Base-by-base conservation (phyloP, 2,113 vertebrate genomes). In the Oxyura jamaicensis region DNA sequence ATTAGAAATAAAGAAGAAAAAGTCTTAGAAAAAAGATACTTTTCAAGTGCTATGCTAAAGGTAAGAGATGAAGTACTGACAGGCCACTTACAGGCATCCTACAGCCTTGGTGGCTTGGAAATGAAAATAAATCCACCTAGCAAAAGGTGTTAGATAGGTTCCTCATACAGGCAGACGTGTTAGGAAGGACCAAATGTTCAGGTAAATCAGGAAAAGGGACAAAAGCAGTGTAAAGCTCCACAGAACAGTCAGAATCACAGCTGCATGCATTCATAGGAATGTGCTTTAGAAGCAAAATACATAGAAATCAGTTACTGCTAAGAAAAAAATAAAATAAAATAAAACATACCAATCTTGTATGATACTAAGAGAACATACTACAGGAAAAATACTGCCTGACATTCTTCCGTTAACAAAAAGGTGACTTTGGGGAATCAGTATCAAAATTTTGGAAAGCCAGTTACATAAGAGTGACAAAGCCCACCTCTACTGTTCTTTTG, bases 241-340 rank as follows among this genome's bases (percentile, higher is more conserved):
- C 2, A 82, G 17, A 93, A 46, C 7, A 93, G 50, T n/a, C 11
- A 3, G 21, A 50, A 68, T 3, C 55, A 39, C 14, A 75, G 74
- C 13, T 19, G 26, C 0, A 0, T 23, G 12, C 26, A 46, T 50
- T 81, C 65, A 29, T 2, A 84, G 6, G 22, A 84, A 46, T 7
- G 55, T 3, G 7, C 36, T 81, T 67, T 16, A 76, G 52, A 87
- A 65, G 62, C 10, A 58, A 79, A 87, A 56, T 58, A 82, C 69
- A 77, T 3, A 72, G 28, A 81, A 75, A 75, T 78, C 36, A 55
- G 10, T 63, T 72, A 91, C 46, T 56, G 33, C 44, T 88, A 78
- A 63, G 33, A 82, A 31, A 62, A 92, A 92, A 44, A 75, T 26
- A n/a, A n/a, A n/a, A 33, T 15, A 42, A 93, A 91, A 53, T 9